Base-by-base conservation (phyloP, 2,888 invertebrate species). In the Leptopilina drosophilae region DNA sequence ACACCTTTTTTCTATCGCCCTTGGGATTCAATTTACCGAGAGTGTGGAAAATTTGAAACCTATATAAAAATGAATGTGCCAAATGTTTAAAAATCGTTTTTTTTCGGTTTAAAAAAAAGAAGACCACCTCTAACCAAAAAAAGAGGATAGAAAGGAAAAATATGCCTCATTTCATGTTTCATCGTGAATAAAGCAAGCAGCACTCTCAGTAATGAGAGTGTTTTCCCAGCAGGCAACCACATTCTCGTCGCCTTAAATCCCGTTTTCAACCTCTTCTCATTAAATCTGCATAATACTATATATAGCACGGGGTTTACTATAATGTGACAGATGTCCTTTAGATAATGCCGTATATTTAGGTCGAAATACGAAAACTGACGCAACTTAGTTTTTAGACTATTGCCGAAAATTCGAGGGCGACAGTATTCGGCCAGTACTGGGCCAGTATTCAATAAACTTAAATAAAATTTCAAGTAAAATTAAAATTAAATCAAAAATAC, bases 231-330 rank as follows among this genome's bases (percentile, higher is more conserved):
- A 8, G 75, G 42, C 4, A 46, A 73, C 62, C 67, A 33, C 67
- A 82, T 83, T 78, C 81, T 80, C 79, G n/a, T 46, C 40, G 56
- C 64, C 66, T 65, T 78, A 81, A 81, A 78, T 62, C 75, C 62
- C 64, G 59, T 77, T 83, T 83, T 69, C 77, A 76, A 15, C 42
- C 40, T 9, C 33, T 56, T 9, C n/a, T 73, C 73, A 73, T 73
- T 73, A 73, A 73, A 53, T 56, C 33, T 73, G 33, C 15, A 66
- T 15, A n/a, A 46, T 15, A 15, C 15, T 20, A 8, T 42, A 8
- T 33, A 11, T 11, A 62, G 20, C 20, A 20, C 6, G 9, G 11
- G 11, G 42, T 7, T 46, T 11, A 66, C 66, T 15, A 64, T 33
- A 64, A 33, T 40, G 12, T 12, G 64, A 64, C 64, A 64, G 64